Base-by-base conservation (phyloP, 2,797 vertebrate genomes). In the Microctenopoma stevenorrisi region DNA sequence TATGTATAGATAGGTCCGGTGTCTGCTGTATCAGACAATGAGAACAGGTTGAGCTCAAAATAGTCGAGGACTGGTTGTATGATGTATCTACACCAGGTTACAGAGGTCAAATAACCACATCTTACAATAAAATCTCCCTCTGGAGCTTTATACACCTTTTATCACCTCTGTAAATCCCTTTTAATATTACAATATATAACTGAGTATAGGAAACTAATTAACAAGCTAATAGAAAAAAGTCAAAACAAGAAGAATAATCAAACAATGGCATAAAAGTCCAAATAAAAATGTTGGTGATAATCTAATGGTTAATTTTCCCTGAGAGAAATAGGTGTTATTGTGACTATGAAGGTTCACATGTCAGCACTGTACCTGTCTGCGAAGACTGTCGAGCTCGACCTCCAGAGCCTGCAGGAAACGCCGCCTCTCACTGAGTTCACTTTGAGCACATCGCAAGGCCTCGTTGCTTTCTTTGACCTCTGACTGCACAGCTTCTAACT, bases 351-450 rank as follows among this genome's bases (percentile, higher is more conserved):
- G 14, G 7, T 12, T 4, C 1, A 58, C 26, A 22, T 16, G 26
- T 50, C n/a, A 6, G 13, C 7, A 2, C 18, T 35, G 37, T 74
- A 95, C 94, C 94, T 95, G 94, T 77, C 91, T 94, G 50, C 92
- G 90, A 28, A 95, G 81, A 57, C 74, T 94, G 64, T 94, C 94
- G 8, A 95, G 89, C 71, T 95, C 93, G 0, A 94, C 91, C 84
- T 95, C 94, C 66, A 95, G 86, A 30, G 89, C 88, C 85, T 95
- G 94, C 79, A 95, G 88, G 88, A 94, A 93, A 57, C 94, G 94
- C 0, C 91, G 83, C 56, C 93, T 92, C 83, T 95, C 94, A 3
- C 65, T 86, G 46, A 94, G 91, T 72, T 95, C 94, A 2, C 76
- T 85, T 47, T 94, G 94, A 79, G 94, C 89, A 37, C 77, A 81